Evolutionary conservation across 1,140 invertebrate genomes (phyloP).

Genomic region (Hestina assimilis): DNA sequence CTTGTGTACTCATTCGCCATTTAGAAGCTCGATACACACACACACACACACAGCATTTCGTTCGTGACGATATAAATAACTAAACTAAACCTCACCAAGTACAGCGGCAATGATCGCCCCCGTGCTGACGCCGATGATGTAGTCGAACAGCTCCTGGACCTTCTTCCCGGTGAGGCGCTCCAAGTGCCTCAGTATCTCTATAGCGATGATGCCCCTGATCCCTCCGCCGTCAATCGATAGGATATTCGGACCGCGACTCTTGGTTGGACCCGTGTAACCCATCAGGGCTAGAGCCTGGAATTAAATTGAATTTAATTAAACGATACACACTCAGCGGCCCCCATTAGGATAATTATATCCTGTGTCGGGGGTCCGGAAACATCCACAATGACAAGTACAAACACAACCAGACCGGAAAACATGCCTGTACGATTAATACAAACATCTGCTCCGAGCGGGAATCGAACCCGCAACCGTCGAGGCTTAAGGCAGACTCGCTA

Average conservation of each 20-base stretch:
- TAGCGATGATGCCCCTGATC: conserved; percentile 88
- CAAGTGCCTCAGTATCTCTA: conserved; percentile 88
- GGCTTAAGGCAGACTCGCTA: too few relatives aligned
- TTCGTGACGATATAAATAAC: not conserved
- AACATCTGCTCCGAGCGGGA: too few relatives aligned
- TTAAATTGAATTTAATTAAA: too few relatives aligned
- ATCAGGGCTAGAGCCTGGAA: conserved; percentile 84
- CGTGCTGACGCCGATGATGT: conserved; percentile 95
- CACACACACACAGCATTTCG: too few relatives aligned
- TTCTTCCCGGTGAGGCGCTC: conserved; percentile 85
- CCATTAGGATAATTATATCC: too few relatives aligned
- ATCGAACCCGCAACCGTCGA: too few relatives aligned
- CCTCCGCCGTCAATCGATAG: conserved; percentile 95
- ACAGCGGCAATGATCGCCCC: conserved; percentile 87
- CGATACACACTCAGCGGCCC: too few relatives aligned
- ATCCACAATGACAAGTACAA: too few relatives aligned
- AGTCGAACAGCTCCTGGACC: conserved; percentile 89
- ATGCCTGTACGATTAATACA: too few relatives aligned
- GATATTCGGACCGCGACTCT: conserved; percentile 87
- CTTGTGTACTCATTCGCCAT: not conserved
- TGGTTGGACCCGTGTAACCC: conserved; percentile 85
- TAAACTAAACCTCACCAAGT: conserved; percentile 62
- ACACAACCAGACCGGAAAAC: too few relatives aligned
- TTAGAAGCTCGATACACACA: not conserved
- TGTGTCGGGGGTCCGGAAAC: too few relatives aligned